These are phyloP conservation scores for Calyptomena viridis DNA, from an alignment of 2,113 vertebrate species.

Conservation along the genomic window DNA sequence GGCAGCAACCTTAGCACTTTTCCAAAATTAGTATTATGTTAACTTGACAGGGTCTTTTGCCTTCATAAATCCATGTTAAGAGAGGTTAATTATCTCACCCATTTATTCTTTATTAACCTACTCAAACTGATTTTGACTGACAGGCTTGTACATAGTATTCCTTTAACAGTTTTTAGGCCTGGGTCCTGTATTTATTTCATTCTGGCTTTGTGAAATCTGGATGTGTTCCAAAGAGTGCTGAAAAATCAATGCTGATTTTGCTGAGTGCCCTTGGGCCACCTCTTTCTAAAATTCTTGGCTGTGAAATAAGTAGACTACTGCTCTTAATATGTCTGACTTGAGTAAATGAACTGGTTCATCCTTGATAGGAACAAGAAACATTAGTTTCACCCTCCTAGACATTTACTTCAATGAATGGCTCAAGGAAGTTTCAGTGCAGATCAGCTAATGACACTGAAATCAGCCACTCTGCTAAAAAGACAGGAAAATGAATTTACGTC, in stretches of 20 bases:
- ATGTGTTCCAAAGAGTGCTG: neutral
- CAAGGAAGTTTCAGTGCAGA: neutral
- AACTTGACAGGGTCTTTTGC: neutral
- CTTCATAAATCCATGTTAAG: neutral
- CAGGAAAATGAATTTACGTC: constrained; percentile 12
- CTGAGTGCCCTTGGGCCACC: neutral
- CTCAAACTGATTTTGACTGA: neutral
- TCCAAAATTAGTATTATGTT: neutral
- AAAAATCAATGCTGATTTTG: constrained; percentile 52
- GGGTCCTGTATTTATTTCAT: neutral
- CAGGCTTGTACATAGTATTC: neutral
- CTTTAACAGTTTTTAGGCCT: neutral
- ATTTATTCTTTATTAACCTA: constrained; percentile 6
- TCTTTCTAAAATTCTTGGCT: constrained; percentile 25
- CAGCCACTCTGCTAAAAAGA: neutral
- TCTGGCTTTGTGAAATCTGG: neutral
- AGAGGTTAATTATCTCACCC: constrained; percentile 20
- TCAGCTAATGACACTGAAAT: constrained; percentile 29
- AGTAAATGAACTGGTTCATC: constrained; percentile 42
- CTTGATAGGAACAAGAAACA: neutral
- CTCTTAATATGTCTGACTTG: neutral
- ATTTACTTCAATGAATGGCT: neutral
- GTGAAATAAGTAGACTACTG: neutral
- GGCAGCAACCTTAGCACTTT: neutral
- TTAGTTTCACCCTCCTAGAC: constrained; percentile 12